Evolutionary conservation across 2,797 vertebrate genomes (phyloP), one percentile per base, ranked within the genome.

Genomic region (Siniperca undulata): DNA sequence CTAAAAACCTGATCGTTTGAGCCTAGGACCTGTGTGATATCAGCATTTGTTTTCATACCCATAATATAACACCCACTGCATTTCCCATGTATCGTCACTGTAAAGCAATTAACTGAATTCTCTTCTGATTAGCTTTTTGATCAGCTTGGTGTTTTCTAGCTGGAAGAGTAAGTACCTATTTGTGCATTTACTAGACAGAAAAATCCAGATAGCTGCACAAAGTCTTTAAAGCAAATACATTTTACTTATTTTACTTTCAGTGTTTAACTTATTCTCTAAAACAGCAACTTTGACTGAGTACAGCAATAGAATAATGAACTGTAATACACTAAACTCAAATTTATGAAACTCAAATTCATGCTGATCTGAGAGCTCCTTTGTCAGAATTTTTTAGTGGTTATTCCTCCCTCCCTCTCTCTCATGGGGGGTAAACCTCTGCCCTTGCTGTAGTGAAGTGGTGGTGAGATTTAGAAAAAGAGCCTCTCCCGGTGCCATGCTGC

Each of bases 381-480:
- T 17, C 61, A 38, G 24, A 77, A 42, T 46, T 60, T 22, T 60
- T 73, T 19, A 27, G 55, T 65, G 27, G 9, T 56, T 69, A 38
- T 72, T 67, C n/a, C n/a, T 59, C 27, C n/a, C 11, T 48, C 24
- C 14, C 19, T 20, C 24, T 38, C 4, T 44, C 13, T n/a, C 24
- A 27, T 36, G 2, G 1, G 36, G 59, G n/a, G 7, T 38, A 67
- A 34, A 27, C 11, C 24, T 72, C 19, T 44, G 24, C 34, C 14
- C 20, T 73, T 58, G 48, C 71, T 68, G 14, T 58, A 27, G 36
- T 62, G 20, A 74, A 81, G 42, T 70, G 58, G 58, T 74, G 66
- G 62, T 27, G 53, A 82, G 55, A 69, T 79, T 46, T 72, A 34
- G 88, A 81, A 78, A 82, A 88, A 85, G 60, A 77, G 70, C 61